These are phyloP conservation scores for Phymatocera aterrima DNA, from an alignment of 2,888 invertebrate genomes.

Conservation along the genomic window DNA sequence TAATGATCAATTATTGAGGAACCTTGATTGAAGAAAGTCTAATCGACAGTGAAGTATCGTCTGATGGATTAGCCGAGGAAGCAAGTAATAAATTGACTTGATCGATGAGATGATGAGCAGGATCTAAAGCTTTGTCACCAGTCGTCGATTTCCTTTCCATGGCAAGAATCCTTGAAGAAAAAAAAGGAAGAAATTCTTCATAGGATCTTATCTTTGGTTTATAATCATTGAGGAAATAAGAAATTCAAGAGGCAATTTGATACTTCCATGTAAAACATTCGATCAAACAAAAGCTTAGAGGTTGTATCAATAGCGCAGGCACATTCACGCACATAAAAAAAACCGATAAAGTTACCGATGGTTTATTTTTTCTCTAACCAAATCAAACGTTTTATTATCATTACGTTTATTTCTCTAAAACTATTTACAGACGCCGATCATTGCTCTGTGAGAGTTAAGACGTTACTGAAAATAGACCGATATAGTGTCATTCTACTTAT, in stretches of 20 bases:
- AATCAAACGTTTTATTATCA: slow-evolving; percentile 38
- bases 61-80: slow-evolving; percentile 80
- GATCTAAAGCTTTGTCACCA: slow-evolving; percentile 62
- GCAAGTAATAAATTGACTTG: slow-evolving; percentile 77
- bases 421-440: slow-evolving; percentile 63
- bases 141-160: slow-evolving; percentile 65
- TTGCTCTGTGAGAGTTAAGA: slow-evolving; percentile 64
- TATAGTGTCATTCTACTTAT: slow-evolving; percentile 54
- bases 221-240: too few species aligned
- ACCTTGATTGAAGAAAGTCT: slow-evolving; percentile 82
- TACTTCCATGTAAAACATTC: too few species aligned
- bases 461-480: slow-evolving; percentile 71
- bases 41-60: slow-evolving; percentile 80
- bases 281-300: too few species aligned
- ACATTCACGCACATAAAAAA: too few species aligned
- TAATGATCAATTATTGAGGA: slow-evolving; percentile 47
- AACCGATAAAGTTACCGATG: too few species aligned
- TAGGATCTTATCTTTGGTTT: too few species aligned
- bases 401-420: slow-evolving; percentile 48
- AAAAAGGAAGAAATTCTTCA: too few species aligned
- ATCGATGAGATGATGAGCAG: slow-evolving; percentile 68
- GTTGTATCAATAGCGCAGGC: too few species aligned
- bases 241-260: too few species aligned
- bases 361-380: too few species aligned
- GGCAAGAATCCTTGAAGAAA: slow-evolving; percentile 57